A percentile compares a stretch with the other conserved stretches of the same genome.
phyloP scores from a whole-genome alignment of 2,888 invertebrate species.

The Megalurothrips usitatus region DNA sequence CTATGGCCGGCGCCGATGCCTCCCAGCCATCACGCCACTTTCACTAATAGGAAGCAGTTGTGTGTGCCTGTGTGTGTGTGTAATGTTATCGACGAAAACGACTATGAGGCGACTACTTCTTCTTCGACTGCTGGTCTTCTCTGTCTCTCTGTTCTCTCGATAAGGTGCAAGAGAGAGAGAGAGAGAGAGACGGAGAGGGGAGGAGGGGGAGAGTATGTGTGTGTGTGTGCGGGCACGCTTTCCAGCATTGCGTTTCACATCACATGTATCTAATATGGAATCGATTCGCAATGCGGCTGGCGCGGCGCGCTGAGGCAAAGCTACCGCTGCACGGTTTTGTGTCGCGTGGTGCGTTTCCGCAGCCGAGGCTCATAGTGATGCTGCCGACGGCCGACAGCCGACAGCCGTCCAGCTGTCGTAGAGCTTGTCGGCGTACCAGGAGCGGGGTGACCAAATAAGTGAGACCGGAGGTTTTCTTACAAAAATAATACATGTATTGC shows the following conservation, averaged over 20 bases:
- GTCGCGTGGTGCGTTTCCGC: too few species aligned
- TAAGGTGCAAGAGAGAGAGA: background rate
- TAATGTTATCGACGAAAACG: background rate
- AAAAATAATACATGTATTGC: constrained; percentile 24
- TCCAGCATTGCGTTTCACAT: too few species aligned
- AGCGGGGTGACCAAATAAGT: background rate
- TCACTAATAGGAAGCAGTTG: background rate
- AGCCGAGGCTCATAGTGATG: too few species aligned
- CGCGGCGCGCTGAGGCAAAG: too few species aligned
- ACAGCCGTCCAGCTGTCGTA: too few species aligned
- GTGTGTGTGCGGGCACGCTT: too few species aligned
- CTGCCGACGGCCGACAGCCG: too few species aligned
- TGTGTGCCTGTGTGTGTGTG: background rate
- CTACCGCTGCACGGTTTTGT: too few species aligned
- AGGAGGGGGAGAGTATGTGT: background rate
- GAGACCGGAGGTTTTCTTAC: background rate
- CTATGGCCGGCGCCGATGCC: too few species aligned
- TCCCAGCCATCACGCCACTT: too few species aligned
- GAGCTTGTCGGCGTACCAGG: background rate
- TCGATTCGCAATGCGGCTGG: too few species aligned
- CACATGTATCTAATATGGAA: too few species aligned
- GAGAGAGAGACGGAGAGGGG: constrained; percentile 1
- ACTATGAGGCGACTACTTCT: background rate
- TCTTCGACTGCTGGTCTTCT: background rate
- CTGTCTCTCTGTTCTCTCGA: background rate